Conservation (phyloP, 2,113 vertebrate genomes). For the Psephotus haematonotus region DNA sequence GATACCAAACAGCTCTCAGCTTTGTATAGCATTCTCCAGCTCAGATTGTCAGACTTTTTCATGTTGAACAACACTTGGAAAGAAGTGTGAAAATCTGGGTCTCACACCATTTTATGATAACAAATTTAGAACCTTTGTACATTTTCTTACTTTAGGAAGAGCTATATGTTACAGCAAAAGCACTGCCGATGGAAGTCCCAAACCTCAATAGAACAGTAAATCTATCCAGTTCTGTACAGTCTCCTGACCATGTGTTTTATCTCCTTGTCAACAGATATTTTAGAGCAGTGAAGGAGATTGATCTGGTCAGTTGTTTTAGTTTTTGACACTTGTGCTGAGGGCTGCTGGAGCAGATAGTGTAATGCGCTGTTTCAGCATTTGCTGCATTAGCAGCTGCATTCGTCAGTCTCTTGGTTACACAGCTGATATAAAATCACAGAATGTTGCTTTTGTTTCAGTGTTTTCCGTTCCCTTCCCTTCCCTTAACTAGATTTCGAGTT, state of each 20-base stretch:
- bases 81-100: background rate
- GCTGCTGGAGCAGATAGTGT: background rate
- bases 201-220: background rate
- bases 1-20: background rate
- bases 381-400: background rate
- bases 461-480: background rate
- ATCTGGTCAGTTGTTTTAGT: background rate
- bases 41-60: background rate
- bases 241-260: background rate
- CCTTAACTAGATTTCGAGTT: conserved; percentile 82
- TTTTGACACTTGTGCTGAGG: background rate
- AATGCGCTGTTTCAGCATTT: background rate
- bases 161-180: background rate
- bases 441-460: background rate
- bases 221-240: background rate
- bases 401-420: background rate
- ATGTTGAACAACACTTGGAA: background rate
- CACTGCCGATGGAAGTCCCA: background rate
- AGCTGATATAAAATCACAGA: background rate
- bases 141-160: background rate
- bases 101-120: background rate
- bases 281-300: background rate
- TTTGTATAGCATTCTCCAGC: background rate
- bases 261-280: background rate
- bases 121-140: background rate